phyloP scores from a whole-genome alignment of 2,888 invertebrate species.

The Cosmia pyralina region DNA sequence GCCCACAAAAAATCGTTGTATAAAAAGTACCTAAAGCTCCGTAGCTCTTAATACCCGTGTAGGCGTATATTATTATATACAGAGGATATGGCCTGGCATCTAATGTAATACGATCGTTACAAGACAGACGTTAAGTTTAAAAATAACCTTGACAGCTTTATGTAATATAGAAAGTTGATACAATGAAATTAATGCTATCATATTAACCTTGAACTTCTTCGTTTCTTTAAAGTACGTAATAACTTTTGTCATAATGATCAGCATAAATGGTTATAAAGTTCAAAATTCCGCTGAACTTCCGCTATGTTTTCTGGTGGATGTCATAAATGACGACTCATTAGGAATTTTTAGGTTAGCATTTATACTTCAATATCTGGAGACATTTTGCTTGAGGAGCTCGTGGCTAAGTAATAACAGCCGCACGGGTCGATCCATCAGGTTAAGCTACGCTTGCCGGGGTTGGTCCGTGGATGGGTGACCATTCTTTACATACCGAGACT shows the following conservation, averaged over 20 bases:
- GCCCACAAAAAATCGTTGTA: conserved; percentile 25
- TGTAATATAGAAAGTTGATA: conserved; percentile 27
- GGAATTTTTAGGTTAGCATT: neutral
- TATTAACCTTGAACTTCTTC: conserved; percentile 43
- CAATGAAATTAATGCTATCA: conserved; percentile 31
- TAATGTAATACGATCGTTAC: conserved; percentile 30
- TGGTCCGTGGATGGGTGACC: too few relatives aligned
- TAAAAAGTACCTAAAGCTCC: conserved; percentile 21
- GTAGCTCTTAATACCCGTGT: neutral
- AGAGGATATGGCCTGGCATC: conserved; percentile 39
- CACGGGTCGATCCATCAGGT: too few relatives aligned
- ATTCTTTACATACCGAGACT: too few relatives aligned
- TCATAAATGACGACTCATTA: conserved; percentile 2
- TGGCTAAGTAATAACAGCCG: too few relatives aligned
- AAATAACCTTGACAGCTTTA: conserved; percentile 34
- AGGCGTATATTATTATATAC: conserved; percentile 15
- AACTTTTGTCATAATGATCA: conserved; percentile 24
- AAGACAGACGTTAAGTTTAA: conserved; percentile 29
- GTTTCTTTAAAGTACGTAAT: neutral
- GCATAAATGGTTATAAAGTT: conserved; percentile 8
- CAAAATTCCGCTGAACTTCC: conserved; percentile 5
- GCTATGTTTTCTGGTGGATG: neutral
- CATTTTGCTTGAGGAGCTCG: too few relatives aligned
- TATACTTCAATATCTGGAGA: neutral
- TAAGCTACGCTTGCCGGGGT: too few relatives aligned